phyloP scores from a whole-genome alignment of 1,140 invertebrate species.

The Ladona fulva region DNA sequence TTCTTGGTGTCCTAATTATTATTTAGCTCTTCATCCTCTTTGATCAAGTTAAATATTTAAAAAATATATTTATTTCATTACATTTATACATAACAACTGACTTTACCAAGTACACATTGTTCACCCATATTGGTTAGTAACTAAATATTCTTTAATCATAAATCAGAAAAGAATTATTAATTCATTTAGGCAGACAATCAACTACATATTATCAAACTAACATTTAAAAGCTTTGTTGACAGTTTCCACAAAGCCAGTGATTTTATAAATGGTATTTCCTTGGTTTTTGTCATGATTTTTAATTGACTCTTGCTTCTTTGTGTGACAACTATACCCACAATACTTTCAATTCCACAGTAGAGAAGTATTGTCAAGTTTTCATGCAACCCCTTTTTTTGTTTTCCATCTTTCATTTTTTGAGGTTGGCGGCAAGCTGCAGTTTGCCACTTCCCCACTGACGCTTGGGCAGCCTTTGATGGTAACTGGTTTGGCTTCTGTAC shows the following conservation, averaged over 20 bases:
- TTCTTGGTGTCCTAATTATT: too few species aligned
- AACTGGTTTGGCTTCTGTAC: slow-evolving; percentile 25
- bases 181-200: too few species aligned
- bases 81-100: too few species aligned
- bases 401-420: slow-evolving; percentile 23
- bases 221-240: too few species aligned
- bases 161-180: too few species aligned
- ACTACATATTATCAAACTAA: too few species aligned
- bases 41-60: too few species aligned
- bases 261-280: slow-evolving; percentile 19
- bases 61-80: too few species aligned
- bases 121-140: too few species aligned
- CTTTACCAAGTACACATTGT: too few species aligned
- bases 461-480: slow-evolving; percentile 28
- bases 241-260: background rate
- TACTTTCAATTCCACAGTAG: background rate
- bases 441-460: slow-evolving; percentile 26
- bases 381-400: slow-evolving; percentile 22
- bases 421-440: slow-evolving; percentile 29
- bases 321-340: background rate
- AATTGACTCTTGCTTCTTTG: slow-evolving; percentile 19
- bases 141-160: too few species aligned
- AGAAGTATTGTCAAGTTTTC: background rate
- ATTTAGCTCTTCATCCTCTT: too few species aligned
- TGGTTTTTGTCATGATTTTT: slow-evolving; percentile 20